These are phyloP conservation scores for Drosophila mimica DNA, from an alignment of 2,888 invertebrate genomes.

Conservation along the genomic window DNA sequence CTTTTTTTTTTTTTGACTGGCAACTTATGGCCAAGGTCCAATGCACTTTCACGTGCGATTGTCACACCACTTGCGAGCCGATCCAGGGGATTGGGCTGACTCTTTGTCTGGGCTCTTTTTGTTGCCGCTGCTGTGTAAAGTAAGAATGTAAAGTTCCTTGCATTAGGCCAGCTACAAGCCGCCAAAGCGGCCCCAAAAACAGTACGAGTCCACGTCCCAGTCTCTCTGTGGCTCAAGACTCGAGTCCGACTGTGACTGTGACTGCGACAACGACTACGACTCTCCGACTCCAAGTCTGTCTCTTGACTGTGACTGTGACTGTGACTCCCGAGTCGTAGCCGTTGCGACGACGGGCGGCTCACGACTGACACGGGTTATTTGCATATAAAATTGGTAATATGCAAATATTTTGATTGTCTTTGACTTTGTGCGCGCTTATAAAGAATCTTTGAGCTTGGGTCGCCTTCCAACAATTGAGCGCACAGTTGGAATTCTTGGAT, in stretches of 20 bases:
- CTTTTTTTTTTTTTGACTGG: constrained; percentile 9
- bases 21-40: constrained; percentile 52
- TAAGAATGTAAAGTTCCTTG: constrained; percentile 66
- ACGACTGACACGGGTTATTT: constrained; percentile 79
- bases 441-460: constrained; percentile 68
- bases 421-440: constrained; percentile 81
- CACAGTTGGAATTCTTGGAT: constrained; percentile 76
- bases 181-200: constrained; percentile 72
- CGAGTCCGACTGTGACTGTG: constrained; percentile 18
- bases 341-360: constrained; percentile 62
- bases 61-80: constrained; percentile 71
- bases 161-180: constrained; percentile 58
- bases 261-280: constrained; percentile 16
- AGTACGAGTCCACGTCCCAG: constrained; percentile 31
- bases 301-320: constrained; percentile 5
- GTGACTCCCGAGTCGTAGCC: constrained; percentile 34
- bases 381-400: constrained; percentile 84
- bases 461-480: constrained; percentile 70
- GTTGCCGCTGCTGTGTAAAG: constrained; percentile 62
- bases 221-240: constrained; percentile 1
- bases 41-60: constrained; percentile 78
- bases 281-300: constrained; percentile 36
- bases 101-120: constrained; percentile 61
- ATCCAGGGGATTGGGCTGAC: constrained; percentile 33
- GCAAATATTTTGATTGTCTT: constrained; percentile 85